Conservation (phyloP, 2,113 vertebrate genomes). For the Oxygymnocypris stewartii region DNA sequence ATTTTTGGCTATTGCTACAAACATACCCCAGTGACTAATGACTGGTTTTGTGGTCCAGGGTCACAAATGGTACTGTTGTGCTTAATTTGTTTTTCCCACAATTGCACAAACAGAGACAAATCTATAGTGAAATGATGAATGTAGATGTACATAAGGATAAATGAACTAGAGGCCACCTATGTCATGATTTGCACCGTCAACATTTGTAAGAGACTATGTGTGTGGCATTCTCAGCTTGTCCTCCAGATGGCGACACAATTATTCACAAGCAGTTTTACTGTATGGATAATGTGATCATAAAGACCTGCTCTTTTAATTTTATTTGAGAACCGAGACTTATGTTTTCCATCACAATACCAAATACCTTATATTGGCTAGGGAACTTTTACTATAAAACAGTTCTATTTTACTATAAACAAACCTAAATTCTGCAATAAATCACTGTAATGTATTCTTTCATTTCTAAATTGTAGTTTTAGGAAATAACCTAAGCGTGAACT, state of each 20-base stretch:
- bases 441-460: not conserved
- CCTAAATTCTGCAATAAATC: not conserved
- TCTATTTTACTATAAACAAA: not conserved
- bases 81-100: not conserved
- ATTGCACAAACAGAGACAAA: not conserved
- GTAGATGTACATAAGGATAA: too few relatives aligned
- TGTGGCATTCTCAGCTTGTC: not conserved
- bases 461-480: not conserved
- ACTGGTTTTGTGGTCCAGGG: too few relatives aligned
- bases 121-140: not conserved
- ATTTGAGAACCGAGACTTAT: not conserved
- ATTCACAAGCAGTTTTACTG: not conserved
- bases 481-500: not conserved
- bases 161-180: too few relatives aligned
- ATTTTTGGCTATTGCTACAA: too few relatives aligned
- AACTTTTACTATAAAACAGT: not conserved
- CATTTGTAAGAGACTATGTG: not conserved
- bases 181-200: not conserved
- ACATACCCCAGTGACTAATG: too few relatives aligned
- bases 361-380: not conserved
- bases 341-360: not conserved
- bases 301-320: not conserved
- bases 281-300: not conserved
- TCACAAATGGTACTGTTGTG: not conserved
- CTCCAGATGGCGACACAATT: constrained; percentile 22